Evolutionary conservation across 1,140 invertebrate species (phyloP), one percentile per base, ranked within the genome.

Genomic region (Popillia japonica): DNA sequence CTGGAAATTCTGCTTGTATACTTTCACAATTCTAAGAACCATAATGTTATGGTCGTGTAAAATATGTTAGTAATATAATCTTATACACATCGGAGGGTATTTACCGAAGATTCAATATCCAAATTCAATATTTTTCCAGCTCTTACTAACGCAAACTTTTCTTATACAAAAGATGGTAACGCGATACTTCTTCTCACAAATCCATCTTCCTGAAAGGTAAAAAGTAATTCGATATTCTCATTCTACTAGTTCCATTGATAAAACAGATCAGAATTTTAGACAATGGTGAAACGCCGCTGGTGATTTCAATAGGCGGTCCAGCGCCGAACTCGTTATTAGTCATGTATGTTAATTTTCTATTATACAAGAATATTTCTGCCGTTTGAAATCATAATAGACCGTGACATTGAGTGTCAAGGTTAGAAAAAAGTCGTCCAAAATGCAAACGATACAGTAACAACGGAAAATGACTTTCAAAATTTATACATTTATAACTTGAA

Each of bases 381-480:
- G 17, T 17, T 55, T 55, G 14, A 55, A 55, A 55, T n/a, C n/a
- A 55, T 55, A 55, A 55, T 55, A 55, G 48, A 20, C 48, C 48
- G 48, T 55, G 48, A 55, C 48, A 55, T 55, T 55, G 48, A 55
- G 48, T 55, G 48, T 55, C 48, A 55, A 55, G 48, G 48, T 55
- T 14, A 55, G 48, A 55, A 55, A n/a, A 44, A 55, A 55, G 17
- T 55, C 14, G 14, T 55, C 48, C 14, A 17, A 55, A 14, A 17
- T 17, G n/a, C 17, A 55, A 17, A n/a, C 6, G 48, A 17, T 55
- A 55, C 6, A 17, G 48, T 55, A 55, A 55, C 11, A 55, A 55
- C 48, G 6, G 48, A 17, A 55, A 55, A 55, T 55, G 48, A 55
- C 48, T 55, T 14, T 44, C 42, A 14, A 44, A 44, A 44, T 14